Base-by-base conservation (phyloP, 2,888 invertebrate genomes). In the Chalcis sispes region DNA sequence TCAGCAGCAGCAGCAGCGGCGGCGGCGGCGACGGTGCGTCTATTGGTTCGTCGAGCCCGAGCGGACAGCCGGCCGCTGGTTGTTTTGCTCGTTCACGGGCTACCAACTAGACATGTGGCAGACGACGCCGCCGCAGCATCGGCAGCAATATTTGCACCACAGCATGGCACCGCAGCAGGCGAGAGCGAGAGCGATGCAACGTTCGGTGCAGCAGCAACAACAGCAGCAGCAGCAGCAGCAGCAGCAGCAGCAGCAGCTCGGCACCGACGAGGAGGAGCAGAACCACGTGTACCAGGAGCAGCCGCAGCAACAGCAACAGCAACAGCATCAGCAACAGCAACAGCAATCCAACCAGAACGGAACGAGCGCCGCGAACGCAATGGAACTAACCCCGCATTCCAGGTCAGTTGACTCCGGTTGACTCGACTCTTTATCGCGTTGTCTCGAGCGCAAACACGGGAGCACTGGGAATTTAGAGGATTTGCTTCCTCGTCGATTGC, bases 31-130 rank as follows among this genome's bases (percentile, higher is more conserved):
- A 58, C 20, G 20, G 58, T 20, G 20, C 50, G 20, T 10, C 20
- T 23, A 23, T 18, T 20, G 50, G 50, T 20, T 25, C 15, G 52
- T 8, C 13, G 52, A 10, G 52, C 13, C 52, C 52, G 15, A 27
- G 5, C 15, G 27, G 23, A 27, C 13, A 13, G 13, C 1, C 20
- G 25, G 25, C 32, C 32, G 32, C 5, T 32, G 8, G 5, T 32
- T 32, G 32, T 8, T 5, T 3, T 7, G 2, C 18, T 36, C 42
- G 1, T 20, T 2, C 40, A 2, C 15, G 29, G 25, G 23, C 1
- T 32, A 32, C 8, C 32, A 32, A 8, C 32, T 32, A 52, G 61
- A 42, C 77, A 81, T 80, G 81, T 80, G 81, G 81, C 73, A 62
- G n/a, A 15, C 75, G 81, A 79, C 80, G 81, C 73, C 54, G n/a